These are phyloP conservation scores for Aphelenchoides fujianensis DNA, from an alignment of 1,140 invertebrate genomes.

Conservation along the genomic window DNA sequence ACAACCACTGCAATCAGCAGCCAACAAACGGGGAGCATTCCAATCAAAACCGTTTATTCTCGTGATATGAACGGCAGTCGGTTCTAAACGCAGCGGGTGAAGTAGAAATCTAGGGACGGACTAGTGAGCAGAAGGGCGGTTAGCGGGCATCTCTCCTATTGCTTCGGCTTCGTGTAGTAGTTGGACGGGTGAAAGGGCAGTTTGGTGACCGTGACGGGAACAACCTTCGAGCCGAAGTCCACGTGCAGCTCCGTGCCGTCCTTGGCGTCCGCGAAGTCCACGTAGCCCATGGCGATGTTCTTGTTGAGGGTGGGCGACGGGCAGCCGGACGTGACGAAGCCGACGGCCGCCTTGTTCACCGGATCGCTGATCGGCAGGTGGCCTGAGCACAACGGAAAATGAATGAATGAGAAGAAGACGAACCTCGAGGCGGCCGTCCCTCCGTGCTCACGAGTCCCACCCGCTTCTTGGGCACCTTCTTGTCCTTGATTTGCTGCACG, in stretches of 20 bases:
- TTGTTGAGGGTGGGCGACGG: conserved; percentile 80
- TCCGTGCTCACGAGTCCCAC: conserved; percentile 71
- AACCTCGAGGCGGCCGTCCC: conserved; percentile 70
- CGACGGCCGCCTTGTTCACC: conserved; percentile 70
- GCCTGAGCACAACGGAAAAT: too few species aligned
- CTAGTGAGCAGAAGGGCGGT: too few species aligned
- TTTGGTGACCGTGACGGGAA: conserved; percentile 36
- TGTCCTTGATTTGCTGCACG: conserved; percentile 67
- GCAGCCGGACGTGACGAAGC: conserved; percentile 85
- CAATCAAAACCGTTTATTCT: neutral
- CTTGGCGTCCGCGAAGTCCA: conserved; percentile 70
- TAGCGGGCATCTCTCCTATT: neutral
- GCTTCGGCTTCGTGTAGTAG: conserved; percentile 34
- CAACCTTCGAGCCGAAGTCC: conserved; percentile 68
- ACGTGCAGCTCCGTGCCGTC: conserved; percentile 54
- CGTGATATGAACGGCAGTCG: neutral
- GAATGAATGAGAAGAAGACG: too few species aligned
- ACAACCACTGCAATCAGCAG: too few species aligned
- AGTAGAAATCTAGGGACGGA: neutral
- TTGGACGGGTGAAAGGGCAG: conserved; percentile 38
- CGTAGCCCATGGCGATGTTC: conserved; percentile 93
- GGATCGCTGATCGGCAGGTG: conserved; percentile 65
- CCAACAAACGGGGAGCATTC: too few species aligned
- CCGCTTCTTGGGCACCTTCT: conserved; percentile 71
- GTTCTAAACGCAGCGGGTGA: neutral